Conservation (phyloP, 2,113 vertebrate genomes). For the Penelope pileata region DNA sequence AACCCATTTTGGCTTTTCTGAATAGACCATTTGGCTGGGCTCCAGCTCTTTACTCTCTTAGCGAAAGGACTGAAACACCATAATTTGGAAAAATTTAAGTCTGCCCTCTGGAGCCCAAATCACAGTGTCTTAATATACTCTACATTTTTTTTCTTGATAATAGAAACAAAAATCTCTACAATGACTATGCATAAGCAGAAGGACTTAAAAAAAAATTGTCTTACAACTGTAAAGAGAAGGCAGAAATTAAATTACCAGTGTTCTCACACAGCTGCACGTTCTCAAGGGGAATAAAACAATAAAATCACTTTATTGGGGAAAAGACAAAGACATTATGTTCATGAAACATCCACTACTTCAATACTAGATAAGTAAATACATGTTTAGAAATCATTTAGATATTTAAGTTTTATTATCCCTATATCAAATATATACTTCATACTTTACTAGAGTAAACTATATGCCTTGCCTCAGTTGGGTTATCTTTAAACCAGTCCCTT, state of each 20-base stretch:
- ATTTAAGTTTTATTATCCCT: neutral
- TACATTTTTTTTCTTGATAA: neutral
- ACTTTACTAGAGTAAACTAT: neutral
- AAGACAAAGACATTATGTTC: neutral
- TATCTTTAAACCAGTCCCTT: neutral
- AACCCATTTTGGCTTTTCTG: neutral
- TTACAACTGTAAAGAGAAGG: neutral
- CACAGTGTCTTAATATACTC: neutral
- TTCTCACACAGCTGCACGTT: neutral
- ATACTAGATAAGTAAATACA: neutral
- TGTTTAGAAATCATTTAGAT: neutral
- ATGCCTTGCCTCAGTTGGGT: neutral
- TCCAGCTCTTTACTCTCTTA: neutral
- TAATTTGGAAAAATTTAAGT: neutral
- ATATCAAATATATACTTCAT: neutral
- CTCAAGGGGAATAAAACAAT: neutral
- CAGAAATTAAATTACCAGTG: neutral
- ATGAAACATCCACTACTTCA: neutral
- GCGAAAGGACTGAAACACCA: neutral
- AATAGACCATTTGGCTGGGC: neutral
- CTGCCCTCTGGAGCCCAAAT: neutral
- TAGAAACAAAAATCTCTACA: neutral
- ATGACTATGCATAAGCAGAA: neutral
- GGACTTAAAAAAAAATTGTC: neutral
- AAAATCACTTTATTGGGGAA: neutral